These are phyloP conservation scores for Crypturellus undulatus DNA, from an alignment of 2,113 vertebrate species.

Conservation along the genomic window DNA sequence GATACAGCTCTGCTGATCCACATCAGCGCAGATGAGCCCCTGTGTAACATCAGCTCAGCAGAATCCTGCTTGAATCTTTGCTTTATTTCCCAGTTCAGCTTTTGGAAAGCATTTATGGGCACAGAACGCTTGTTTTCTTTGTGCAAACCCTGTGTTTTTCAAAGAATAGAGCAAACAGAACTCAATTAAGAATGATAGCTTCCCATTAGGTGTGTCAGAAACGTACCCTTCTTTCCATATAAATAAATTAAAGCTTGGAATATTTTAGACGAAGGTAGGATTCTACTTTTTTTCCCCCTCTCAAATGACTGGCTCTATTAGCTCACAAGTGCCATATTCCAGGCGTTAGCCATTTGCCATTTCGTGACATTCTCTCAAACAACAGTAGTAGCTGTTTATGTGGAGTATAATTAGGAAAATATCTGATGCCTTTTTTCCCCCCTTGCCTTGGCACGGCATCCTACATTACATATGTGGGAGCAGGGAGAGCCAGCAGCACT, in stretches of 20 bases:
- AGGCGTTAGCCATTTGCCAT: background rate
- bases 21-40: constrained; percentile 51
- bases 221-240: background rate
- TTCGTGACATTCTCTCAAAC: background rate
- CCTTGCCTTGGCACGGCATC: constrained; percentile 40
- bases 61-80: constrained; percentile 15
- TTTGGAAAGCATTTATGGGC: constrained; percentile 53
- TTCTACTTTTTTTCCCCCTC: background rate
- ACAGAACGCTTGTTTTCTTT: constrained; percentile 41
- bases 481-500: constrained; percentile 26
- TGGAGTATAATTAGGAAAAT: constrained; percentile 32
- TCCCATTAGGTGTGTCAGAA: constrained; percentile 38
- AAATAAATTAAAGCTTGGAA: constrained; percentile 19
- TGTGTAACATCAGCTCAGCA: constrained; percentile 58
- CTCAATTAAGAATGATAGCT: constrained; percentile 39
- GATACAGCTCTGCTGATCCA: constrained; percentile 61
- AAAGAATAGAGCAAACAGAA: constrained; percentile 5
- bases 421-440: constrained; percentile 23
- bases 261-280: constrained; percentile 14
- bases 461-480: background rate
- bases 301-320: background rate
- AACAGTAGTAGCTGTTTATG: background rate
- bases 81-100: constrained; percentile 59
- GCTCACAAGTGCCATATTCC: background rate
- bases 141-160: constrained; percentile 26